Evolutionary conservation across 2,797 vertebrate species (phyloP).

Genomic region (Sorex maritimensis): DNA sequence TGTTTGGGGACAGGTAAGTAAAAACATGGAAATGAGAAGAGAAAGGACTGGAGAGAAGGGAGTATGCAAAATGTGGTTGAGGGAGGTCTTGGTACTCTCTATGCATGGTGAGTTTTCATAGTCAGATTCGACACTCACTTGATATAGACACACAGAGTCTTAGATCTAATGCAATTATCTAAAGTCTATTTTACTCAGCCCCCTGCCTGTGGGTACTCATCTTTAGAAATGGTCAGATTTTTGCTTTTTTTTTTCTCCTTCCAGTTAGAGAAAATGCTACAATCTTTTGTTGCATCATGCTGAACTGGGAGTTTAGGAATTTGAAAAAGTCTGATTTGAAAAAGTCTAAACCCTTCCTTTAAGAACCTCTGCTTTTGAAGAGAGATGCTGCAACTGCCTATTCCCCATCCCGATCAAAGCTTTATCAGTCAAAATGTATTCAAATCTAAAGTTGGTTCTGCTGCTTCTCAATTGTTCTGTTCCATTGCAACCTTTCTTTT

Average conservation of each 20-base stretch:
- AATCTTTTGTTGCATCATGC: neutral
- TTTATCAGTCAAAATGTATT: neutral
- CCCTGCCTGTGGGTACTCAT: neutral
- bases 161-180: neutral
- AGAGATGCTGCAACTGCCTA: neutral
- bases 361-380: constrained; percentile 33
- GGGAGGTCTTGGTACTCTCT: neutral
- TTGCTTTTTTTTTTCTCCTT: constrained; percentile 20
- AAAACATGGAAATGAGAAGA: constrained; percentile 32
- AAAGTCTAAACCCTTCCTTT: neutral
- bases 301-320: neutral
- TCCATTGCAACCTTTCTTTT: neutral
- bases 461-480: constrained; percentile 9
- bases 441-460: neutral
- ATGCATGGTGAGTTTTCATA: neutral
- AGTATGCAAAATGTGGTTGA: neutral
- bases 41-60: neutral
- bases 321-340: neutral
- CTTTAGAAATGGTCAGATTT: neutral
- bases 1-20: neutral
- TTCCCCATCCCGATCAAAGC: neutral
- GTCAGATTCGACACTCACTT: neutral
- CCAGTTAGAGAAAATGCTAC: too few relatives aligned
- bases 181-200: neutral
- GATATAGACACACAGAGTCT: neutral